Base-by-base conservation (phyloP, 2,888 invertebrate species). In the Cancer borealis region DNA sequence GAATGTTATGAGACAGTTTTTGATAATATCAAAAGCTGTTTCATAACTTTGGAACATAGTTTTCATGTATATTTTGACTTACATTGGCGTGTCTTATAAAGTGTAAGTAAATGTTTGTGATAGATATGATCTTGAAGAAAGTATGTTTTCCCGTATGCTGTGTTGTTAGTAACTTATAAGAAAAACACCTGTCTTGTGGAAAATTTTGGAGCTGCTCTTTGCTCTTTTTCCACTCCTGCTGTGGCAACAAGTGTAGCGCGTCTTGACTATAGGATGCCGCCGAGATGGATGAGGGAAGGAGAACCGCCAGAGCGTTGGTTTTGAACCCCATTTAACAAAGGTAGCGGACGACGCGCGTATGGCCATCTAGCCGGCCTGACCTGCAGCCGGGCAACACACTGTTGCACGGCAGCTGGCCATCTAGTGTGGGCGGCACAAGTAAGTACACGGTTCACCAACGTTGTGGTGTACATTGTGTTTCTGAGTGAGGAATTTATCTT, bases 271-370 rank as follows among this genome's bases (percentile, higher is more conserved):
- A 66, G 66, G 66, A 17, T n/a, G 66, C 66, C 66, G 21, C n/a
- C n/a, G 66, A 66, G 66, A 66, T 66, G 66, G 66, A 66, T 66
- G 66, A n/a, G 66, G 6, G 66, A 66, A n/a, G 66, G 66, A 66
- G 66, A n/a, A 66, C 5, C n/a, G 66, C 17, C 66, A n/a, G 66
- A 66, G 66, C n/a, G 66, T 66, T 5, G 66, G 66, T 17, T n/a
- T n/a, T 66, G 66, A 66, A n/a, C 66, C n/a, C 17, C 17, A 66
- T n/a, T n/a, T n/a, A 66, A 66, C 66, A 66, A 66, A 66, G 66
- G 66, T 66, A n/a, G 66, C 66, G 66, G 66, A n/a, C 21, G n/a
- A n/a, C 66, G 66, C 66, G 66, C 17, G 54, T 66, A n/a, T 66
- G 66, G 66, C 66, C 66, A n/a, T n/a, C 66, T n/a, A 3, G 66